Evolutionary conservation across 1,140 invertebrate species (phyloP).

Genomic region (Atta cephalotes): DNA sequence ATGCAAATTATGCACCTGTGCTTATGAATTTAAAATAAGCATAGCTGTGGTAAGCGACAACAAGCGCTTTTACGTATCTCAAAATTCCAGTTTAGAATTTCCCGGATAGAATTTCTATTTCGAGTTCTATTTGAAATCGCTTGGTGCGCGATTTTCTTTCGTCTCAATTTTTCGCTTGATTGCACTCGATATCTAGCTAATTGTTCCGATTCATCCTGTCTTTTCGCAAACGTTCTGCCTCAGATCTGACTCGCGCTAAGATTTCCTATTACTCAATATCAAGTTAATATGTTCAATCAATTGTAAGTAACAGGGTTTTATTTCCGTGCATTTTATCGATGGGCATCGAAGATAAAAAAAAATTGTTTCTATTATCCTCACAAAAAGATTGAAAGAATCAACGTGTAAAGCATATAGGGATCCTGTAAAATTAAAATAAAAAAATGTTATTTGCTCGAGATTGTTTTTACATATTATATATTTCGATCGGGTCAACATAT

Average conservation of each 20-base stretch:
- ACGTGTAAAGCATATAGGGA: neutral
- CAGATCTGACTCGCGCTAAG: neutral
- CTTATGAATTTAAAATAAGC: conserved; percentile 45
- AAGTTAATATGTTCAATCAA: neutral
- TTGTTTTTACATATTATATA: neutral
- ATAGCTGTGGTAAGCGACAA: neutral
- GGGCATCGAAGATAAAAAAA: neutral
- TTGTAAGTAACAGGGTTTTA: neutral
- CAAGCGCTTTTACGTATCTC: neutral
- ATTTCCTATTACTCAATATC: neutral
- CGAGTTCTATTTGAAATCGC: neutral
- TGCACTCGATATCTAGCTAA: conserved; percentile 18
- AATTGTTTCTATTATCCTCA: neutral
- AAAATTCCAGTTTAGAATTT: conserved; percentile 26
- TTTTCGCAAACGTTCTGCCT: neutral
- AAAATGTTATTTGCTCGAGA: neutral
- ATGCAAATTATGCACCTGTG: conserved; percentile 34
- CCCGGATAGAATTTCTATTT: neutral
- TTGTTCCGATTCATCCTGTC: conserved; percentile 7
- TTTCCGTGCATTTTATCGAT: neutral
- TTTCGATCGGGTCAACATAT: neutral
- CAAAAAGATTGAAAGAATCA: neutral
- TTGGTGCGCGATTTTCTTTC: neutral
- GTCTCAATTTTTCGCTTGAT: conserved; percentile 25
- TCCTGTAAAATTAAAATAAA: conserved; percentile 1